These are phyloP conservation scores for Zaprionus davidi DNA, from an alignment of 1,140 invertebrate genomes.

Conservation along the genomic window DNA sequence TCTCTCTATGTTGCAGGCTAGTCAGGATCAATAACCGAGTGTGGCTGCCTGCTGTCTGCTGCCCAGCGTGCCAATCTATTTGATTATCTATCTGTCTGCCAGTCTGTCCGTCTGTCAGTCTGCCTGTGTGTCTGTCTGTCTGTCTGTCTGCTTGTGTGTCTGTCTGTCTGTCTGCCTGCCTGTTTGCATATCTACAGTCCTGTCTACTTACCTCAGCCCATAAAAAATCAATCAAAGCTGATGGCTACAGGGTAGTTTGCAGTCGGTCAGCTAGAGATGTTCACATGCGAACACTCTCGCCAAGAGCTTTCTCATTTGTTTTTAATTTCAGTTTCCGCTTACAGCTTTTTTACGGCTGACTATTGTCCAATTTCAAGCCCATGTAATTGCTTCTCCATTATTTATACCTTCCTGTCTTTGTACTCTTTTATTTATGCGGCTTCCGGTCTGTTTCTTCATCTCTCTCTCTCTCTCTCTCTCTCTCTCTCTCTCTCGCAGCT, in stretches of 20 bases:
- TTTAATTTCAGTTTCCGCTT: conserved; percentile 10
- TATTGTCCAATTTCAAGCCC: conserved; percentile 7
- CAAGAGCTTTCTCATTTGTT: conserved; percentile 4
- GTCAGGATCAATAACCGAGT: conserved; percentile 2
- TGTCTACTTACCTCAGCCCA: neutral
- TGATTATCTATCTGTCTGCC: neutral
- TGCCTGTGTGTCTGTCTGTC: neutral
- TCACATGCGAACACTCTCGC: neutral
- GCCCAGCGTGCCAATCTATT: neutral
- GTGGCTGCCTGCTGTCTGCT: neutral
- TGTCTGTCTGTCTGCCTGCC: neutral
- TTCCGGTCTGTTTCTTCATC: neutral
- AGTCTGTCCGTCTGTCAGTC: neutral
- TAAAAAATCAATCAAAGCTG: too few relatives aligned
- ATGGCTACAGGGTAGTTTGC: neutral
- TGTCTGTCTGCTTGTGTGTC: neutral
- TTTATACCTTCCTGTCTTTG: neutral
- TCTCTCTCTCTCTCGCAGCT: too few relatives aligned
- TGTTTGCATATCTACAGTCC: neutral
- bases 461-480: neutral
- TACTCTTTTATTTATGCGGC: neutral
- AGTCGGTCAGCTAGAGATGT: neutral
- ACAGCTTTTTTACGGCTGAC: conserved; percentile 7
- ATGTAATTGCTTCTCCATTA: conserved; percentile 7
- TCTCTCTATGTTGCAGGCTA: neutral